These are phyloP conservation scores for Platysteira castanea DNA, from an alignment of 2,113 vertebrate species.

Conservation along the genomic window DNA sequence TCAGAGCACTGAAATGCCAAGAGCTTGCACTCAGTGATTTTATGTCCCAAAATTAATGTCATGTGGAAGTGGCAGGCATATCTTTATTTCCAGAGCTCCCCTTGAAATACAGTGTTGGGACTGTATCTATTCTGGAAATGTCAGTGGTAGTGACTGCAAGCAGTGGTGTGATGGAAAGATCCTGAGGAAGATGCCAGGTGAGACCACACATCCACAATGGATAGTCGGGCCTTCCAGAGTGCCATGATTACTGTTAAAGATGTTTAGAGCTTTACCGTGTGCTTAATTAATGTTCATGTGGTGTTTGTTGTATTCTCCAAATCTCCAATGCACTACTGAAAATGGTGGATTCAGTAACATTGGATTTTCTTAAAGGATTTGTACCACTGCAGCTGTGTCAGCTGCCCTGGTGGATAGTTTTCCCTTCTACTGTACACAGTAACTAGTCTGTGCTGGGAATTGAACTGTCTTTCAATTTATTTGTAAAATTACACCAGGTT, in stretches of 20 bases:
- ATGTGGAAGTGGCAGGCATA: not conserved
- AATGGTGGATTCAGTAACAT: not conserved
- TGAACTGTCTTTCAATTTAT: not conserved
- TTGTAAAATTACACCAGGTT: not conserved
- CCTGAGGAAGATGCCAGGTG: not conserved
- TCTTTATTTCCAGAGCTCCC: not conserved
- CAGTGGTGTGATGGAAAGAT: not conserved
- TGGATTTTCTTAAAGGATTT: not conserved
- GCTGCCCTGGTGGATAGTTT: not conserved
- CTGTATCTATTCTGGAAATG: not conserved
- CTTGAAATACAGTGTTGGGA: not conserved
- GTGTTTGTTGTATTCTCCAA: not conserved
- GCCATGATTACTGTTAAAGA: not conserved
- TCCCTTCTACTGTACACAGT: not conserved
- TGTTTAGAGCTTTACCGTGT: not conserved
- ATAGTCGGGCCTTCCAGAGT: not conserved
- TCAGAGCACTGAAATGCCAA: not conserved
- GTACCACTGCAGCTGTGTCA: not conserved
- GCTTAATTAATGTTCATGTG: not conserved
- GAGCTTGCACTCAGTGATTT: not conserved
- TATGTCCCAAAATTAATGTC: not conserved
- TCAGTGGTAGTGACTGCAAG: fast-evolving
- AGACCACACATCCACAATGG: not conserved
- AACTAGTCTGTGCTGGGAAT: not conserved
- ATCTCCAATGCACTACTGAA: not conserved